Evolutionary conservation across 1,140 invertebrate genomes (phyloP), one percentile per base, ranked within the genome.

Genomic region (Dryas iulia): DNA sequence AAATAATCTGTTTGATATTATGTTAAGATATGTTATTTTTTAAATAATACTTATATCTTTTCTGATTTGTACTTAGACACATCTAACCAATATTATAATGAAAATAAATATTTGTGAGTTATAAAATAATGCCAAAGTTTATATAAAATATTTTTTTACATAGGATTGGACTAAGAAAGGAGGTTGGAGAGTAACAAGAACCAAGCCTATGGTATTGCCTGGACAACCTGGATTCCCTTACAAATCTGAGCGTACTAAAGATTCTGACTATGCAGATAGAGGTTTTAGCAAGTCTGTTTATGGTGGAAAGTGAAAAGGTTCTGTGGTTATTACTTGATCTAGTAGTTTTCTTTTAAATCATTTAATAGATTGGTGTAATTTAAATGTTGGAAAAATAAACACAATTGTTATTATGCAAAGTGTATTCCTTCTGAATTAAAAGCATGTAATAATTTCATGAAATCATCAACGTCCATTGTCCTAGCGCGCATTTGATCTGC

Each of bases 391-490:
- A 28, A 59, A 71, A 69, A 66, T 69, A 72, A 69, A 65, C 21
- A 72, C 66, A 63, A 53, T 35, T 75, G 61, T 68, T 64, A 57
- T 74, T 78, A 90, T 76, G 88, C 88, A 93, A 99, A 99, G 94
- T 99, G 97, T 85, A 99, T 96, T 78, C 97, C 97, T 89, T 96
- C 95, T 61, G 93, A 94, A 89, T 99, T 99, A 79, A 99, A 98
- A 56, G 94, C 95, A 90, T 97, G 95, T 76, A 99, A 92, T 59
- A 98, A 91, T 61, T 94, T 93, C 81, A 99, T 95, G 92, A 99
- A 99, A 84, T 99, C 98, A 93, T 99, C 98, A 73, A 98, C 96
- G 80, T 99, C 98, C 98, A 99, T 98, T 2, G 94, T 96, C 83
- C 98, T 94, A 1, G 99, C 97, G 84, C 99, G 93, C 90, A 96